Conservation (phyloP, 2,888 invertebrate genomes). For the Dastarcus helophoroides region DNA sequence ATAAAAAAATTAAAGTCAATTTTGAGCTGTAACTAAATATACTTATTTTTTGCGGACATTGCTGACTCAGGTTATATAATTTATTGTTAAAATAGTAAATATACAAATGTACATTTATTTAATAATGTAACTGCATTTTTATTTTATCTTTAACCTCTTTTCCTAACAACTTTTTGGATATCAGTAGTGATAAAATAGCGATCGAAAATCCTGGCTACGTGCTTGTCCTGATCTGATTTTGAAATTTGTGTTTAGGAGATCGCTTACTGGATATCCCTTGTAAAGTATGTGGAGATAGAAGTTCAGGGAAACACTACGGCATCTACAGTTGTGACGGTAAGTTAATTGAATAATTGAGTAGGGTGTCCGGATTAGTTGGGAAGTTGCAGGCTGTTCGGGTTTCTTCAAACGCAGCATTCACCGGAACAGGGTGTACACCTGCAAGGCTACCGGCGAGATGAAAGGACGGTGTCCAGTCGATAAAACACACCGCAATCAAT, state of each 20-base stretch:
- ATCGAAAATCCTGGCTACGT: too few species aligned
- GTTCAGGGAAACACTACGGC: conserved; percentile 98
- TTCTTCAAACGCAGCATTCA: conserved; percentile 96
- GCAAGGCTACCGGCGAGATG: conserved; percentile 88
- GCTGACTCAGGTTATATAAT: too few species aligned
- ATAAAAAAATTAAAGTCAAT: too few species aligned
- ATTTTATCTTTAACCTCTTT: too few species aligned
- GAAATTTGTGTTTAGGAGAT: conserved; percentile 61
- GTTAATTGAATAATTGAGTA: conserved; percentile 19
- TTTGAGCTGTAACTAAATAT: too few species aligned
- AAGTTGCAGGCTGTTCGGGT: conserved; percentile 72
- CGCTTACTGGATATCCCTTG: conserved; percentile 96
- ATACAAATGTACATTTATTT: too few species aligned
- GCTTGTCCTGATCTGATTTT: too few species aligned
- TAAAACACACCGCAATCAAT: conserved; percentile 95
- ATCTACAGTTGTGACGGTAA: conserved; percentile 99
- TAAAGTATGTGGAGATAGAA: conserved; percentile 96
- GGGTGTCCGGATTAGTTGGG: background rate
- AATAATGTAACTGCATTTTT: too few species aligned
- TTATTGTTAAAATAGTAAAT: too few species aligned
- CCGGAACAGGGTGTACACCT: conserved; percentile 90
- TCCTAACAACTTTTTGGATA: too few species aligned
- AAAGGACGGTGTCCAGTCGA: conserved; percentile 93
- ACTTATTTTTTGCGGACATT: too few species aligned
- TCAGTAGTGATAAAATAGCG: too few species aligned